These are phyloP conservation scores for Tinamus major DNA, from an alignment of 2,797 vertebrate species.

Conservation along the genomic window DNA sequence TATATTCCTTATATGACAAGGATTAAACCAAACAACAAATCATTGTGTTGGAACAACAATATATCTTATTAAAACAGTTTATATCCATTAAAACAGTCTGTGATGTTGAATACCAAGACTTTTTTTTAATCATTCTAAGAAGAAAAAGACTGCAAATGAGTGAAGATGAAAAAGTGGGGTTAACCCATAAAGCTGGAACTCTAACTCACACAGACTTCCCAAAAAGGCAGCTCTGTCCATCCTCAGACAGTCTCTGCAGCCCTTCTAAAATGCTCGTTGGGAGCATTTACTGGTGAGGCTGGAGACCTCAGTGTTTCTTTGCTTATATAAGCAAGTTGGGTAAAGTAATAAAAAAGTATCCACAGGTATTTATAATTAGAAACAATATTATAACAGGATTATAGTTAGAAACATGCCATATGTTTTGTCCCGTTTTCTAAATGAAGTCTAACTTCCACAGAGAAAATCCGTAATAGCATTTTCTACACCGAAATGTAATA, in stretches of 20 bases:
- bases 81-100: neutral
- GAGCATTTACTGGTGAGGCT: neutral
- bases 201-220: neutral
- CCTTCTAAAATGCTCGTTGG: neutral
- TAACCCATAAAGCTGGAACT: neutral
- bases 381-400: neutral
- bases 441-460: neutral
- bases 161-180: neutral
- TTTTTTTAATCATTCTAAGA: neutral
- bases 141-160: neutral
- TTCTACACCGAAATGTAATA: neutral
- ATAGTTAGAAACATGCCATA: neutral
- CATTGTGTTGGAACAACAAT: neutral
- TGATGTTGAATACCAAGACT: neutral
- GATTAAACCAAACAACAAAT: neutral
- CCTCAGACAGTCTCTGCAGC: neutral
- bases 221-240: neutral
- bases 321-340: neutral
- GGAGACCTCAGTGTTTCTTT: neutral
- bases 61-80: neutral
- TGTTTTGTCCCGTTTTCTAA: neutral
- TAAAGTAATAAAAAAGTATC: neutral
- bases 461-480: neutral
- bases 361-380: neutral
- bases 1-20: neutral